Evolutionary conservation across 2,797 vertebrate species (phyloP), one percentile per base, ranked within the genome.

Genomic region (Etheostoma nigrum): DNA sequence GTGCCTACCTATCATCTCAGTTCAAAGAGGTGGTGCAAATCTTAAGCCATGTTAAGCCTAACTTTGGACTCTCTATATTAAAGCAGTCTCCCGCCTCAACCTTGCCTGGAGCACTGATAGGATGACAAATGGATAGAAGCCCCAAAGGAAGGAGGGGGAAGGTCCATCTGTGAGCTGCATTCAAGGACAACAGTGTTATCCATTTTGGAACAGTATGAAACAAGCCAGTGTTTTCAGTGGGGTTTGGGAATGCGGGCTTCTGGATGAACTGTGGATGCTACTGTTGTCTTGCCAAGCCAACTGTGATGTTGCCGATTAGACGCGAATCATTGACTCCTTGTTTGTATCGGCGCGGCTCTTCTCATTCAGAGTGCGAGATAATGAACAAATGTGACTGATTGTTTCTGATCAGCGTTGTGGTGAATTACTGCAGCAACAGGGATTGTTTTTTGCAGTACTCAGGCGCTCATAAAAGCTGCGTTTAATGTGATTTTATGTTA

Each of bases 111-210:
- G 93, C 86, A 40, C 64, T 78, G 87, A 87, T 83, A 66, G 91
- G 89, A 92, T 92, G 86, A 93, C 91, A 92, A 91, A 93, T 91
- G 86, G 90, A 88, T 74, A 75, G 85, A 85, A 76, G 72, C 81
- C 83, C 91, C 86, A 81, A 85, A 91, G 88, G 90, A 87, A 86
- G 81, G 74, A 61, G 78, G 82, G 57, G 86, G 78, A 57, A 78
- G 77, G 83, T 93, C 91, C 90, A 92, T 93, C 91, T 92, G 92
- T 91, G 92, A 82, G 92, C 88, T 89, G 86, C 91, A 74, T 93
- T 93, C 92, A 94, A 94, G 93, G 93, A 92, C 92, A 93, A 90
- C 92, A 90, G 92, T 92, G 92, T 90, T 90, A 88, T 89, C 87
- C 90, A 90, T 77, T 92, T 90, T 93, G 93, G 93, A 93, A 90